Conservation (phyloP, 2,113 vertebrate genomes). For the Salvelinus namaycush region DNA sequence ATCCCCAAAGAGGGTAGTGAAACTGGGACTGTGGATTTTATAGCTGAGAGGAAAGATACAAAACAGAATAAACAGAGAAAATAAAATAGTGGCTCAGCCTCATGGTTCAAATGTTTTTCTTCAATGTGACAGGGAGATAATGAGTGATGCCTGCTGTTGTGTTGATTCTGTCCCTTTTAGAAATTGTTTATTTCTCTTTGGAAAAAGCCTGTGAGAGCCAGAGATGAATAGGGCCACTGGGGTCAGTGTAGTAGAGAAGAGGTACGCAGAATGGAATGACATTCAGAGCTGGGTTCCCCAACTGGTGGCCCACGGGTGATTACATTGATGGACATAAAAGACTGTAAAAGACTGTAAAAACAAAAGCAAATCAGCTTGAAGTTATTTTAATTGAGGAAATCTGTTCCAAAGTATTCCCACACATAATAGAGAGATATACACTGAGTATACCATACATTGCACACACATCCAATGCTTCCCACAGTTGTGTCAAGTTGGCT, state of each 20-base stretch:
- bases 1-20: too few relatives aligned
- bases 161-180: conserved; percentile 59
- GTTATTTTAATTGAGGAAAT: too few relatives aligned
- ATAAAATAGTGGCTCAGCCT: not conserved
- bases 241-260: conserved; percentile 29
- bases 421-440: too few relatives aligned
- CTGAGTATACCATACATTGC: too few relatives aligned
- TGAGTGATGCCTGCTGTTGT: not conserved
- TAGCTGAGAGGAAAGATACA: not conserved
- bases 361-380: too few relatives aligned
- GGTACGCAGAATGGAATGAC: conserved; percentile 54
- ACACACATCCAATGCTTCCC: too few relatives aligned
- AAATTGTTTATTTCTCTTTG: conserved; percentile 51
- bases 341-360: too few relatives aligned
- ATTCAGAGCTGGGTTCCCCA: too few relatives aligned
- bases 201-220: conserved; percentile 52
- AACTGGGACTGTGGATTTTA: not conserved
- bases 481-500: too few relatives aligned
- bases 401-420: too few relatives aligned
- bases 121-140: not conserved
- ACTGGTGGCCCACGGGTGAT: too few relatives aligned
- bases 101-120: not conserved
- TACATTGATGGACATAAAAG: too few relatives aligned
- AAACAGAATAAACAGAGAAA: not conserved
- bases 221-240: conserved; percentile 18